Conservation (phyloP, 2,797 vertebrate genomes). For the Euphonia xanthogaster region DNA sequence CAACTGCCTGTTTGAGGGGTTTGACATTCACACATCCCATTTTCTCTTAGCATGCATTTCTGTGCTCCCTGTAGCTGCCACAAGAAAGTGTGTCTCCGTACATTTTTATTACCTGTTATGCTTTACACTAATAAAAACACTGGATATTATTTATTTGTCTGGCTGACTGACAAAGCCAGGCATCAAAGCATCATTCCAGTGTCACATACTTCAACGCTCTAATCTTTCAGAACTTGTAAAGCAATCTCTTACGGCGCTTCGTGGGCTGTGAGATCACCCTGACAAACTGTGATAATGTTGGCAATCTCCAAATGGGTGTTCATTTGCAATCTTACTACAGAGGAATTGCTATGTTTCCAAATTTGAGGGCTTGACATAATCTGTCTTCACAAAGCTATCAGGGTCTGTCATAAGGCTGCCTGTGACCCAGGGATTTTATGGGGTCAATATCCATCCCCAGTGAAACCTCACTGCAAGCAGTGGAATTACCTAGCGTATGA, state of each 20-base stretch:
- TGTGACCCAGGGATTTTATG: conserved; percentile 34
- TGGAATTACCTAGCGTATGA: background rate
- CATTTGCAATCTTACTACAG: conserved; percentile 63
- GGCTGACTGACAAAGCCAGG: conserved; percentile 56
- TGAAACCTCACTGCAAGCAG: background rate
- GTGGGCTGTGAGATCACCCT: conserved; percentile 61
- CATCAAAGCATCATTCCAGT: conserved; percentile 52
- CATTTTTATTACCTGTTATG: conserved; percentile 50
- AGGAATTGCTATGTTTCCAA: conserved; percentile 54
- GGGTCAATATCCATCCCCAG: conserved; percentile 35
- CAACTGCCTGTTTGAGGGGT: background rate
- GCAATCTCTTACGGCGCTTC: conserved; percentile 52
- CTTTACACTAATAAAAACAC: conserved; percentile 33
- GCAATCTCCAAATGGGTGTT: conserved; percentile 66
- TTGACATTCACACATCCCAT: background rate
- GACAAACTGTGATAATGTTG: conserved; percentile 70
- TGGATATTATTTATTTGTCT: conserved; percentile 58
- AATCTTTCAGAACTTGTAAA: conserved; percentile 66
- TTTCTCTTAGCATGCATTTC: background rate
- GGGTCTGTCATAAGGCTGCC: conserved; percentile 37
- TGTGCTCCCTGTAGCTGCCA: background rate
- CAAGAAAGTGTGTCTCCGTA: background rate
- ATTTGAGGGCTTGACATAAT: conserved; percentile 61
- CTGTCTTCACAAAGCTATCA: conserved; percentile 50
- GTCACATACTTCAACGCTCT: conserved; percentile 63